Evolutionary conservation across 2,113 vertebrate genomes (phyloP).

Genomic region (Ammospiza nelsoni): DNA sequence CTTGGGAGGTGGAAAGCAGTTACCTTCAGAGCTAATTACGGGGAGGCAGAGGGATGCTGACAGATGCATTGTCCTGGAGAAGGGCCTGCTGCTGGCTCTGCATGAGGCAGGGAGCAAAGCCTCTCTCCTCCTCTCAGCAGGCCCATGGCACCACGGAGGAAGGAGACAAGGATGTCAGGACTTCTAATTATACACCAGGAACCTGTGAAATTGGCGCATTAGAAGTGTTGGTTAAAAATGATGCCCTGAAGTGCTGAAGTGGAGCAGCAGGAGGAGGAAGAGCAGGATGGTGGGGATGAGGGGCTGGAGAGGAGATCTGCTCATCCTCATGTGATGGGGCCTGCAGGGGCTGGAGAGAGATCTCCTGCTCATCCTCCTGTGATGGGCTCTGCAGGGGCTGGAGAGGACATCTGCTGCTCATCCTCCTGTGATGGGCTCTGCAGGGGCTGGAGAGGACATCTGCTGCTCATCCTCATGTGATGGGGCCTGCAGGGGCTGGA

Average conservation of each 20-base stretch:
- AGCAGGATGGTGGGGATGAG: not conserved
- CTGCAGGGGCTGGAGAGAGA: not conserved
- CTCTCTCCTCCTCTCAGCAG: not conserved
- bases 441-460: not conserved
- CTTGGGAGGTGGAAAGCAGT: conserved; percentile 40
- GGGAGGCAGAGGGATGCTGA: conserved; percentile 4
- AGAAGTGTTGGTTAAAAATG: not conserved
- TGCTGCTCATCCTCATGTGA: not conserved
- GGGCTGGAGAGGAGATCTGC: not conserved
- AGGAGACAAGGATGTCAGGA: conserved; percentile 51
- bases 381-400: not conserved
- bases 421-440: not conserved
- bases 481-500: not conserved
- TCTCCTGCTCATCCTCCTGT: not conserved
- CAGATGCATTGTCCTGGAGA: not conserved
- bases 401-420: not conserved
- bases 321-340: rapidly evolving
- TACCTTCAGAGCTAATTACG: conserved; percentile 32
- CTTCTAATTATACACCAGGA: conserved; percentile 52
- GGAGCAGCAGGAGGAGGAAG: not conserved
- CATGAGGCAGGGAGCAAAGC: not conserved
- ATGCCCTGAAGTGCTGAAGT: not conserved
- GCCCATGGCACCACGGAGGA: not conserved
- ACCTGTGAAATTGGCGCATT: not conserved
- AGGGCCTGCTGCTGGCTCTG: not conserved